Percentiles rank a stretch among this genome's conserved stretches.
Evolutionary conservation across 2,797 vertebrate species (phyloP).

Genomic region (Carcharodon carcharias): DNA sequence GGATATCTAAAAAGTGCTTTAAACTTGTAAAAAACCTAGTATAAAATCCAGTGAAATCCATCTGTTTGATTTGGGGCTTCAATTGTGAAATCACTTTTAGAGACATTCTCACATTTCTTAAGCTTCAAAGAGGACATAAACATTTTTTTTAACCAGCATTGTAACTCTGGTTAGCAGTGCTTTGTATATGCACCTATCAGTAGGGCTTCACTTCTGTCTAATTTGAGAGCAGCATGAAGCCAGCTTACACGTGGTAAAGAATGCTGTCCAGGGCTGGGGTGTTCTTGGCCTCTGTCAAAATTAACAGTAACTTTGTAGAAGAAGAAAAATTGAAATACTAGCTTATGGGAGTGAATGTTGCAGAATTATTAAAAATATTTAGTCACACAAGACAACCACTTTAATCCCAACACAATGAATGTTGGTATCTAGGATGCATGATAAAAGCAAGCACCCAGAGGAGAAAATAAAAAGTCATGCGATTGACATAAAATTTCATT

Average conservation of each 20-base stretch:
- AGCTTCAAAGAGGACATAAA: neutral
- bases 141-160: neutral
- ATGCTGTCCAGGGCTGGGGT: neutral
- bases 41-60: neutral
- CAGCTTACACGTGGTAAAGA: neutral
- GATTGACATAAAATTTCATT: slow-evolving; percentile 8
- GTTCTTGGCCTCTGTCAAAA: neutral
- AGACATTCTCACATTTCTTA: neutral
- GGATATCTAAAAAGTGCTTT: neutral
- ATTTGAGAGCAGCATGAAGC: neutral
- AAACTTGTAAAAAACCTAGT: neutral
- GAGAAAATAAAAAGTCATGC: neutral
- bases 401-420: slow-evolving; percentile 9
- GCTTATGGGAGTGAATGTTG: slow-evolving; percentile 21
- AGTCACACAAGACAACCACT: neutral
- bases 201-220: neutral
- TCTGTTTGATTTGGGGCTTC: neutral
- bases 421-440: neutral
- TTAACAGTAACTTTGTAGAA: neutral
- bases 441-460: neutral
- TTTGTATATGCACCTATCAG: neutral
- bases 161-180: neutral
- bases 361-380: slow-evolving; percentile 14
- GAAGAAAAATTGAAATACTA: neutral
- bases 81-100: neutral